Evolutionary conservation across 2,113 vertebrate genomes (phyloP), one percentile per base, ranked within the genome.

Genomic region (Sebastes fasciatus): DNA sequence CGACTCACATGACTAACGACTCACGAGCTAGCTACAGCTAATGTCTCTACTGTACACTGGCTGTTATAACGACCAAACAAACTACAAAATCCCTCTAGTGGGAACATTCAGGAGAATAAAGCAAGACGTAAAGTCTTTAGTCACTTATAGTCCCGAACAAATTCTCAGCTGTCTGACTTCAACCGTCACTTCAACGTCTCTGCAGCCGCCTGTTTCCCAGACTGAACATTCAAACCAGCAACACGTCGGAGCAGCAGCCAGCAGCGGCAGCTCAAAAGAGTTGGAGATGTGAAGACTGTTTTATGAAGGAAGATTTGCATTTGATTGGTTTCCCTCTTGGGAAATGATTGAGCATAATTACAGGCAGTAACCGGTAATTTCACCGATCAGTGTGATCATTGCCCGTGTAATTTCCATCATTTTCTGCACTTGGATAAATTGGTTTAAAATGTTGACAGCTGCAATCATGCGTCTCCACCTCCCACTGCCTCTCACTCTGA

Each of bases 351-450:
- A 40, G 6, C 4, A 0, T 79, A 79, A 83, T 86, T 77, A 62
- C 23, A 77, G 72, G 9, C 12, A 9, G 45, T 45, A 73, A 69
- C 21, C 5, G 19, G 34, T 19, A 14, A 80, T 80, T 79, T 34
- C 19, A 51, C 42, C 5, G 8, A 64, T 83, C 49, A 54, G 66
- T 26, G 49, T 10, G 72, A 80, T 80, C 62, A 69, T 67, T 34
- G 17, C 9, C 54, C 1, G 14, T 49, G 52, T 48, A 19, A 80
- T 73, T 68, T 80, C 43, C 62, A 69, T 74, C 21, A 80, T 78
- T 72, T 71, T 10, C 77, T 8, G 40, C 66, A 77, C 82, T 82
- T 75, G 17, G 19, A 26, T 61, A 43, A 83, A 67, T 54, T 43
- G 54, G 72, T 55, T 77, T 67, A 63, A 80, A 67, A 75, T n/a